Percentiles rank a stretch among this genome's conserved stretches.
phyloP scores from a whole-genome alignment of 2,797 vertebrate species.

The Diplodus sargus region DNA sequence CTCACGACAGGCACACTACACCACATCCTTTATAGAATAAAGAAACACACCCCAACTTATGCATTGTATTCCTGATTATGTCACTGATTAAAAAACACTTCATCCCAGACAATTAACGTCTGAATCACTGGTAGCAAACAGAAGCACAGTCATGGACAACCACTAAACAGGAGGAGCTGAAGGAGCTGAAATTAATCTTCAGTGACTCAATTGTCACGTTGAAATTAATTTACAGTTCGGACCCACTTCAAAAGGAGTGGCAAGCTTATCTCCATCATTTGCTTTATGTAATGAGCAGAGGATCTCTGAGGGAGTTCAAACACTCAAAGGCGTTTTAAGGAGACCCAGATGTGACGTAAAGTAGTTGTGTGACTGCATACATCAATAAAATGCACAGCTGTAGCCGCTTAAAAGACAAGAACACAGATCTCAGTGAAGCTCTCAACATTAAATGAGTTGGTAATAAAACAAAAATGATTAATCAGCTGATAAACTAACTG shows the following conservation, averaged over 20 bases:
- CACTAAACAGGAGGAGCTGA: neutral
- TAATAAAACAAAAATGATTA: too few relatives aligned
- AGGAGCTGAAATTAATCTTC: neutral
- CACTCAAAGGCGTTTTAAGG: neutral
- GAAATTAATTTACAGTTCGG: neutral
- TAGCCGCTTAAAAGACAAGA: too few relatives aligned
- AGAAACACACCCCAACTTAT: conserved; percentile 42
- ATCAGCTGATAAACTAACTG: neutral
- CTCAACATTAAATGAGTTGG: too few relatives aligned
- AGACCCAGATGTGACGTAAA: neutral
- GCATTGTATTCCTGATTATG: conserved; percentile 20
- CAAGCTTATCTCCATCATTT: neutral
- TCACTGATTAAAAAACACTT: conserved; percentile 46
- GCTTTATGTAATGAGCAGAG: neutral
- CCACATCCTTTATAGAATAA: conserved; percentile 58
- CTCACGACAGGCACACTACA: neutral
- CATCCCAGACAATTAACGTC: conserved; percentile 26
- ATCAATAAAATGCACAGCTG: neutral
- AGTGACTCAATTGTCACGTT: neutral
- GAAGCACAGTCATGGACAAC: neutral
- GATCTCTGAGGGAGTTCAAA: neutral
- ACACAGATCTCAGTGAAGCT: neutral
- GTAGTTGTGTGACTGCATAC: neutral
- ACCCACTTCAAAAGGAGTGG: neutral
- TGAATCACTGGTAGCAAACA: conserved; percentile 26